phyloP scores from a whole-genome alignment of 2,797 vertebrate genomes.

The Tangara arthus region DNA sequence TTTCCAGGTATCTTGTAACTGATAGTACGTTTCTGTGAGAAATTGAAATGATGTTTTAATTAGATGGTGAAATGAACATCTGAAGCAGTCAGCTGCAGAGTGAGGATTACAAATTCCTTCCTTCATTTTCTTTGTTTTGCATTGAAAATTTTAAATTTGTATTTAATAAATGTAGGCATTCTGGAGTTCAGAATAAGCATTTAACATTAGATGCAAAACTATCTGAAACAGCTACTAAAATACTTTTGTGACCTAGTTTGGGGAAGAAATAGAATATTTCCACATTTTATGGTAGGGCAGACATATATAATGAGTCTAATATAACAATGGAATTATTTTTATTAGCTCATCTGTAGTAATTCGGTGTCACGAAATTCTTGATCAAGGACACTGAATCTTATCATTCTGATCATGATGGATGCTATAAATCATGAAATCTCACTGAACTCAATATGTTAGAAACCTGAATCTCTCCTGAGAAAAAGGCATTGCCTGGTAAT shows the following conservation, averaged over 20 bases:
- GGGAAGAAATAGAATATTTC: background rate
- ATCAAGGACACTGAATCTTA: background rate
- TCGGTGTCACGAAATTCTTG: background rate
- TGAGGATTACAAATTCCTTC: background rate
- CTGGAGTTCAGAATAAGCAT: background rate
- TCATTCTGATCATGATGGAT: background rate
- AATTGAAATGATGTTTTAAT: background rate
- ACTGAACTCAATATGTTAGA: background rate
- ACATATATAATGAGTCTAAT: background rate
- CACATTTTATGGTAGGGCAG: background rate
- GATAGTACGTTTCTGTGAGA: background rate
- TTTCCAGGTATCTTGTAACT: background rate
- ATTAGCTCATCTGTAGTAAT: background rate
- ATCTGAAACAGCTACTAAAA: background rate
- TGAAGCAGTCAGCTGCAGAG: background rate
- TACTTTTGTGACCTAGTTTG: background rate
- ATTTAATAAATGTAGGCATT: background rate
- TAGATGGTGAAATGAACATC: background rate
- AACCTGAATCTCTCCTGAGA: constrained; percentile 17
- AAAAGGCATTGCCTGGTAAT: background rate
- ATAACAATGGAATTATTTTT: background rate
- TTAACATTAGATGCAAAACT: background rate
- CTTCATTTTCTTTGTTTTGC: background rate
- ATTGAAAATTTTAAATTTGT: background rate
- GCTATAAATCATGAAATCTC: background rate